Evolutionary conservation across 2,797 vertebrate species (phyloP), one percentile per base, ranked within the genome.

Genomic region (Melopsittacus undulatus): DNA sequence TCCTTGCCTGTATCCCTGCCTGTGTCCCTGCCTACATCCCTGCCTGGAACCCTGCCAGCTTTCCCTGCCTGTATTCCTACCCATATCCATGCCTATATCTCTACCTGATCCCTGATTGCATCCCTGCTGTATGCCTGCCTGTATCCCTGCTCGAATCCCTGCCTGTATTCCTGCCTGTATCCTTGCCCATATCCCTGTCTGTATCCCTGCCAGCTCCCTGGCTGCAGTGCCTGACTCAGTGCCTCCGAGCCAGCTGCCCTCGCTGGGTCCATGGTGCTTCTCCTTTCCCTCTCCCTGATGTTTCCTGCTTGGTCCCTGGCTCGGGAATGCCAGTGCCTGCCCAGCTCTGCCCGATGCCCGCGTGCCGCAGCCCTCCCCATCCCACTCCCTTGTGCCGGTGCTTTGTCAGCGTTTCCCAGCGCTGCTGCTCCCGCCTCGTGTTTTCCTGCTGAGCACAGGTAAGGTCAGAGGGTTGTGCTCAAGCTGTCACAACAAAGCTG

Each of bases 251-350:
- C 19, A 61, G 32, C 75, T 22, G 40, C 29, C 48, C 40, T 38
- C 17, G 1, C 32, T 9, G 81, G 7, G 1, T 64, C 69, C 49
- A 2, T 38, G 6, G 1, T 2, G 7, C 40, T 29, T 42, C 62
- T n/a, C 29, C 30, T 45, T 38, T 66, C 49, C 49, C 8, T 36
- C 61, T 57, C 23, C 29, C 42, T 3, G 0, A 13, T 9, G 2
- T 21, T 57, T 49, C 11, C 62, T 8, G 43, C 62, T 20, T 7
- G 7, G 29, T 48, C 43, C 43, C 48, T 6, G 40, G 22, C 49
- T 46, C 8, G n/a, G 59, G 36, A 30, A 17, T 6, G 15, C 34
- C 11, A 2, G 24, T 13, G 43, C 34, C 42, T 34, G 81, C 34
- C 23, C 9, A n/a, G 49, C 61, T 30, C 34, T 57, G 59, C 81